These are phyloP conservation scores for Schizaphis graminum DNA, from an alignment of 2,888 invertebrate genomes.

Conservation along the genomic window DNA sequence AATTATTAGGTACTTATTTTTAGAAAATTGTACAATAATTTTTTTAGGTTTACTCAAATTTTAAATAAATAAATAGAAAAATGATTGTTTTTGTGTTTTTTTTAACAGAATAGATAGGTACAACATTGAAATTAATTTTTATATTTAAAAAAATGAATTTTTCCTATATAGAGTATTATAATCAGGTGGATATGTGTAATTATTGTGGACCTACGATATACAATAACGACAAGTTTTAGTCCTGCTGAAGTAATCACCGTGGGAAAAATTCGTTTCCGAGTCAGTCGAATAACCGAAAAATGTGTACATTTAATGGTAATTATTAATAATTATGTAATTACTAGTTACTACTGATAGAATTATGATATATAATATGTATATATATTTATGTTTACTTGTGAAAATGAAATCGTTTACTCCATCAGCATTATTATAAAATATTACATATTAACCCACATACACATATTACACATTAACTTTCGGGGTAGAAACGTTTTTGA, in stretches of 20 bases:
- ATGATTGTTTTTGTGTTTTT: neutral
- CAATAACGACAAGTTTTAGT: neutral
- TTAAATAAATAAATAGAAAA: neutral
- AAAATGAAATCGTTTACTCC: neutral
- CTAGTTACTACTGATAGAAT: neutral
- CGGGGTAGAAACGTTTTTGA: too few species aligned
- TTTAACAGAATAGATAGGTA: neutral
- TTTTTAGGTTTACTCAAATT: neutral
- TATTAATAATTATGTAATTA: neutral
- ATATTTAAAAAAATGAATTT: neutral
- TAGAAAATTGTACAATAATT: neutral
- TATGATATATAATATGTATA: neutral
- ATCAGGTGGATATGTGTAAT: neutral
- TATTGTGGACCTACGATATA: neutral
- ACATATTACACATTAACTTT: too few species aligned
- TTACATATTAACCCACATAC: neutral
- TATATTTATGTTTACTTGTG: neutral
- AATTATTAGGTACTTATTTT: neutral
- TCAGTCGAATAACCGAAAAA: neutral
- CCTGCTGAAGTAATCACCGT: neutral
- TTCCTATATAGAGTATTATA: neutral
- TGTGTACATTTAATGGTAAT: neutral
- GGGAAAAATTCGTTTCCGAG: neutral
- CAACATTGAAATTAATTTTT: neutral
- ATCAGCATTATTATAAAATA: neutral